A percentile compares a stretch with the other conserved stretches of the same genome.
Conservation (phyloP, 2,888 invertebrate species). For the Tortricodes alternella region DNA sequence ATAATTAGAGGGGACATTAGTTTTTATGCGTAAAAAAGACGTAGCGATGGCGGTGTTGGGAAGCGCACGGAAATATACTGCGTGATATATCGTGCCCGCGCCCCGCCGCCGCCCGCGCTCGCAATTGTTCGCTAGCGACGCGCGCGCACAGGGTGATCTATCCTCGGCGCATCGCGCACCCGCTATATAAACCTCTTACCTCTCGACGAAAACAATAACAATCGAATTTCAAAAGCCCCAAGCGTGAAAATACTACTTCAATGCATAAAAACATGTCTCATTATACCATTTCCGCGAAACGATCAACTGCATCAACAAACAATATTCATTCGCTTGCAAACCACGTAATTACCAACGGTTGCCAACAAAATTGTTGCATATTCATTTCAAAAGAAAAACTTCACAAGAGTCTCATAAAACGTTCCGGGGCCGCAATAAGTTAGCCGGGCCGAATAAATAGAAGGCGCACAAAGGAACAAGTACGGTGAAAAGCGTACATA, state of each 20-base stretch:
- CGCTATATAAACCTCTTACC: constrained; percentile 14
- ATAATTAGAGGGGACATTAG: constrained; percentile 82
- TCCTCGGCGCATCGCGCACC: constrained; percentile 28
- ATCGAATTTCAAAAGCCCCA: constrained; percentile 6
- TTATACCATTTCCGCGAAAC: constrained; percentile 23
- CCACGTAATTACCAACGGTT: constrained; percentile 45
- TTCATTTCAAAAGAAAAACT: constrained; percentile 63
- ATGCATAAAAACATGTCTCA: constrained; percentile 12
- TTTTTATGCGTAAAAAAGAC: constrained; percentile 81
- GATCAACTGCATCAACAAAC: constrained; percentile 30
- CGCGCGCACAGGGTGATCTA: constrained; percentile 61
- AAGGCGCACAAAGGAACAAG: constrained; percentile 59
- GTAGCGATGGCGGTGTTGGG: constrained; percentile 59
- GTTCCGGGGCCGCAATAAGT: constrained; percentile 57
- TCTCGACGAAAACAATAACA: constrained; percentile 6
- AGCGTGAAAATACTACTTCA: constrained; percentile 22
- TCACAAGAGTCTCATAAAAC: constrained; percentile 62
- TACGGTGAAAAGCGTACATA: constrained; percentile 62
- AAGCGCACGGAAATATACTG: constrained; percentile 72
- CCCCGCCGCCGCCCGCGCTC: constrained; percentile 43
- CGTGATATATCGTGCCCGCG: constrained; percentile 71
- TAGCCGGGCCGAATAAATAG: constrained; percentile 57
- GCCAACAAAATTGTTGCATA: constrained; percentile 56
- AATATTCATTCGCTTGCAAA: constrained; percentile 41
- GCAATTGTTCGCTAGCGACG: constrained; percentile 63